Percentiles rank a stretch among this genome's conserved stretches.
These are phyloP conservation scores for Alligator sinensis DNA, from an alignment of 2,113 vertebrate genomes.

Conservation along the genomic window DNA sequence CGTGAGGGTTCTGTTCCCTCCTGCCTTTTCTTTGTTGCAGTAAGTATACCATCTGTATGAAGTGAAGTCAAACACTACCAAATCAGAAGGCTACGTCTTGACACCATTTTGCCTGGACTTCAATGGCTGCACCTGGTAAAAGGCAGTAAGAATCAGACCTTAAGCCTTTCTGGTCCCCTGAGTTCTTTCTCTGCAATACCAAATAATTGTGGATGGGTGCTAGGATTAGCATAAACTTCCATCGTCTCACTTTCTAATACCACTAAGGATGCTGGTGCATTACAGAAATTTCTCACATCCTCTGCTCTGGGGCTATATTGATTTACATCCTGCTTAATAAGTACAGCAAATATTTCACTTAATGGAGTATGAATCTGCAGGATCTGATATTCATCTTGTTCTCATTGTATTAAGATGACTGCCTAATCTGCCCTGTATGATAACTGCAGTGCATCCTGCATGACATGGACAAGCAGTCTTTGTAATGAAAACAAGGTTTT, in stretches of 20 bases:
- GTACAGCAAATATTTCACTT: conserved; percentile 6
- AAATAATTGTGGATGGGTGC: neutral
- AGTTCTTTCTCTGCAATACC: neutral
- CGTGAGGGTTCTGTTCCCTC: too few relatives aligned
- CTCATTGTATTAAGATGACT: conserved; percentile 42
- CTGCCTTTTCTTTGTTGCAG: too few relatives aligned
- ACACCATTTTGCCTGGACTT: neutral
- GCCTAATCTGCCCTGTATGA: conserved; percentile 40
- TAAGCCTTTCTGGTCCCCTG: neutral
- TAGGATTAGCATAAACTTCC: too few relatives aligned
- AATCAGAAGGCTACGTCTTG: too few relatives aligned
- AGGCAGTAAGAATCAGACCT: neutral
- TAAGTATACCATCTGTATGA: too few relatives aligned
- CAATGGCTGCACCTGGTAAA: neutral
- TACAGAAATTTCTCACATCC: neutral
- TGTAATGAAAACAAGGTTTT: neutral
- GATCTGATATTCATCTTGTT: conserved; percentile 36
- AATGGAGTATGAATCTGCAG: neutral
- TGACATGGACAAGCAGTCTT: conserved; percentile 24
- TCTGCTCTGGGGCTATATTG: conserved; percentile 13
- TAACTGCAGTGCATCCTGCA: conserved; percentile 28
- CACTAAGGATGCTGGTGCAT: neutral
- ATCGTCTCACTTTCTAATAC: neutral
- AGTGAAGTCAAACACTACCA: too few relatives aligned
- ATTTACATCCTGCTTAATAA: conserved; percentile 24